phyloP scores from a whole-genome alignment of 2,797 vertebrate species.

The Cuculus canorus region DNA sequence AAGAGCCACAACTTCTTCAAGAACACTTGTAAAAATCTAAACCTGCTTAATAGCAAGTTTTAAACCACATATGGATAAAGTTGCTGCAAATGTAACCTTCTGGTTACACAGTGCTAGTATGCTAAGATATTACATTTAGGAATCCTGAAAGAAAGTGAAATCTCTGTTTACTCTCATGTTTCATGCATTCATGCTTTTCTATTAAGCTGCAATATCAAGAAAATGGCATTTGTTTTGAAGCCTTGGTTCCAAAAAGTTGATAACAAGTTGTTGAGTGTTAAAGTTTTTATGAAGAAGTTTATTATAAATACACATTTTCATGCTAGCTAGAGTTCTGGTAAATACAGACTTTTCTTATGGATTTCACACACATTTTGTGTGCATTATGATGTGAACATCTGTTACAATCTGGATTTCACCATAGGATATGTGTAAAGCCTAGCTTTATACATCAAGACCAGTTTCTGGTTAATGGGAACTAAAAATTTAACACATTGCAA shows the following conservation, averaged over 20 bases:
- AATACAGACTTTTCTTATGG: not conserved
- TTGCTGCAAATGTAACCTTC: not conserved
- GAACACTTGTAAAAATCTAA: not conserved
- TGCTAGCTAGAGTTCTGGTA: not conserved
- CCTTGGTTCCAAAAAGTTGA: not conserved
- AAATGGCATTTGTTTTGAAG: not conserved
- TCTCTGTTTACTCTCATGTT: not conserved
- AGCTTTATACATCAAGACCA: not conserved
- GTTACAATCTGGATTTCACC: not conserved
- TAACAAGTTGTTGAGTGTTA: not conserved
- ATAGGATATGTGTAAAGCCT: not conserved
- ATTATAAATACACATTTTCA: not conserved
- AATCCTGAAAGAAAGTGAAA: not conserved
- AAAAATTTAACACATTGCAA: not conserved
- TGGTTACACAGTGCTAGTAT: not conserved
- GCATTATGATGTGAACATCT: not conserved
- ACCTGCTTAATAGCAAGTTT: not conserved
- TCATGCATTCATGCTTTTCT: not conserved
- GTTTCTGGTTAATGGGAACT: not conserved
- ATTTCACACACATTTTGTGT: not conserved
- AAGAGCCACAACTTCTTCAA: not conserved
- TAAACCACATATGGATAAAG: not conserved
- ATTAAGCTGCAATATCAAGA: not conserved
- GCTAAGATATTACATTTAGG: not conserved
- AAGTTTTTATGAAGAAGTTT: not conserved